Conservation (phyloP, 2,113 vertebrate species). For the Quiscalus mexicanus region DNA sequence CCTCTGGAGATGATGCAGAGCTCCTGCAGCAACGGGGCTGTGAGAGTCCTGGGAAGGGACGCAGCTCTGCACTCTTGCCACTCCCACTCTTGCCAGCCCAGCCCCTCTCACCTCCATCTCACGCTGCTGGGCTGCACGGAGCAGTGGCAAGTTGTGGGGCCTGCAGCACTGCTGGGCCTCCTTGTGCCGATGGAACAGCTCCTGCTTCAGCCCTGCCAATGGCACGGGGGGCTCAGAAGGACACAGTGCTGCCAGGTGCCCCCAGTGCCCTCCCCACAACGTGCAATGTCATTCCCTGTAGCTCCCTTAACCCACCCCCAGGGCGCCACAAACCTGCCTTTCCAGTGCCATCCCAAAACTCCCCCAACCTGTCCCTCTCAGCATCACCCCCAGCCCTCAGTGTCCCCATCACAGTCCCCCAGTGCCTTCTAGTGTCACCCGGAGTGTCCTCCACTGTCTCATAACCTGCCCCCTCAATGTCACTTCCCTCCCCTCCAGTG, state of each 20-base stretch:
- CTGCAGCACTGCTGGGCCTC: constrained; percentile 89
- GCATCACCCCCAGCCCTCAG: too few species aligned
- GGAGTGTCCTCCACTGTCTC: neutral
- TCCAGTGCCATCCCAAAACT: neutral
- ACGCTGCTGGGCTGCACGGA: constrained; percentile 85
- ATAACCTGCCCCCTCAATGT: neutral
- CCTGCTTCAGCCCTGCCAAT: constrained; percentile 85
- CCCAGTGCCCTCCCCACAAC: neutral
- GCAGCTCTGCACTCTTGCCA: accelerated
- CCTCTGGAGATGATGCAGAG: neutral
- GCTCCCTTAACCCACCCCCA: neutral
- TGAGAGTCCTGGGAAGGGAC: neutral
- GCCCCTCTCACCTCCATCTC: constrained; percentile 82
- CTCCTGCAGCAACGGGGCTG: neutral
- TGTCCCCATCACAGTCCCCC: neutral
- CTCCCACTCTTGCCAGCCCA: neutral
- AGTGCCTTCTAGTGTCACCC: neutral
- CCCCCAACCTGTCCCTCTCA: neutral
- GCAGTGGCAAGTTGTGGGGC: constrained; percentile 87
- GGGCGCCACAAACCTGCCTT: neutral
- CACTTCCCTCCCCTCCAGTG: too few species aligned
- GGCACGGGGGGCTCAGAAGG: neutral
- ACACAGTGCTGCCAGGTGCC: accelerated
- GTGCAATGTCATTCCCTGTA: too few species aligned
- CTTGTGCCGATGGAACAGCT: constrained; percentile 86